Evolutionary conservation across 2,113 vertebrate genomes (phyloP).

Genomic region (Meriones unguiculatus): DNA sequence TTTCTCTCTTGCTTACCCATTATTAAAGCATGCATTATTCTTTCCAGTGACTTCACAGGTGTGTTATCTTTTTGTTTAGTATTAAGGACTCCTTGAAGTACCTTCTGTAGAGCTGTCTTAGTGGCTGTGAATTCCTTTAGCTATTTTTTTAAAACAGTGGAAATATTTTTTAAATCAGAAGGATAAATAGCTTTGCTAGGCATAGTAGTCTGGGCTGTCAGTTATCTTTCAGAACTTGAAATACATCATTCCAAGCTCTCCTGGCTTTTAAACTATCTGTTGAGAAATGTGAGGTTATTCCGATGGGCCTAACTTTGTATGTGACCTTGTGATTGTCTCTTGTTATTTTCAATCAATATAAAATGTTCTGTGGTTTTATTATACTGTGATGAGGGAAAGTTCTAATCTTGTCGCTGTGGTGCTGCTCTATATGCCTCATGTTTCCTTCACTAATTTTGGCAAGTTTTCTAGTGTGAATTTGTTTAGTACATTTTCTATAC

Average conservation of each 20-base stretch:
- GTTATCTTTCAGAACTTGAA: neutral
- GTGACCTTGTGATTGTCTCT: neutral
- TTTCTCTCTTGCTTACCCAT: neutral
- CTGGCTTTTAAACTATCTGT: neutral
- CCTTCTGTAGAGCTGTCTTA: neutral
- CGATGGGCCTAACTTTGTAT: neutral
- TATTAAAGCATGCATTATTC: neutral
- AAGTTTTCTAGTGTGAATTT: neutral
- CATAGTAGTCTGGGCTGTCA: neutral
- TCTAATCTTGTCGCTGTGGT: neutral
- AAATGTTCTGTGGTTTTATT: neutral
- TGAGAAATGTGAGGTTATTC: neutral
- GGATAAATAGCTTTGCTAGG: neutral
- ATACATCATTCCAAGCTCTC: neutral
- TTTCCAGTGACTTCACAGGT: neutral
- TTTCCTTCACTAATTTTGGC: neutral
- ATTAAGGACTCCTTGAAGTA: neutral
- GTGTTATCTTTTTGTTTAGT: neutral
- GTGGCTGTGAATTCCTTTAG: neutral
- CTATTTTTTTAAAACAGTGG: neutral
- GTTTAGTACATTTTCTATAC: neutral
- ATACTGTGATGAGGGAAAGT: neutral
- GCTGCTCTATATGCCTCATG: neutral
- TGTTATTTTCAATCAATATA: neutral
- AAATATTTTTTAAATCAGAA: neutral